These are phyloP conservation scores for Centroberyx gerrardi DNA, from an alignment of 2,797 vertebrate species.

Conservation along the genomic window DNA sequence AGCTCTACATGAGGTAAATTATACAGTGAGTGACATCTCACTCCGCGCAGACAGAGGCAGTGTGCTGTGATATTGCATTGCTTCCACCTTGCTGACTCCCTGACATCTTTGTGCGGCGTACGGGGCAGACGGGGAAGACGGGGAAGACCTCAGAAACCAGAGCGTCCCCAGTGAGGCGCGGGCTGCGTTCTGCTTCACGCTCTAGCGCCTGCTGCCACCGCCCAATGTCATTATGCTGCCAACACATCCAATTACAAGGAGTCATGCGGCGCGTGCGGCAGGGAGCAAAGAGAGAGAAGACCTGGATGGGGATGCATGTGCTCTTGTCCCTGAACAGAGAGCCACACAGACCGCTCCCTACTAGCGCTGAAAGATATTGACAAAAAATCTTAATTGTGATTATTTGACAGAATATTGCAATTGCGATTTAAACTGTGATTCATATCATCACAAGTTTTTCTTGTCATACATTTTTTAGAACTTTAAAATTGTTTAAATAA, in stretches of 20 bases:
- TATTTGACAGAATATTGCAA: too few relatives aligned
- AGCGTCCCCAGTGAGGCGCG: constrained; percentile 51
- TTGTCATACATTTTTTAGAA: too few relatives aligned
- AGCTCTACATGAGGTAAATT: constrained; percentile 72
- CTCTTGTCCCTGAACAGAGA: constrained; percentile 43
- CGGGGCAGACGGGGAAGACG: constrained; percentile 47
- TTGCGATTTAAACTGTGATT: too few relatives aligned
- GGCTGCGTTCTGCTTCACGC: constrained; percentile 73
- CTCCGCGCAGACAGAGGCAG: constrained; percentile 61
- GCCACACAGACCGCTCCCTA: background rate
- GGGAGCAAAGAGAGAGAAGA: constrained; percentile 60
- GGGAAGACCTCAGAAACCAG: constrained; percentile 60
- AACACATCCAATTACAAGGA: constrained; percentile 79
- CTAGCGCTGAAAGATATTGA: too few relatives aligned
- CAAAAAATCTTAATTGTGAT: too few relatives aligned
- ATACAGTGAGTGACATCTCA: constrained; percentile 76
- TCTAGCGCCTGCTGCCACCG: constrained; percentile 70
- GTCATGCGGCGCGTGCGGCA: constrained; percentile 58
- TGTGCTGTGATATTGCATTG: constrained; percentile 73
- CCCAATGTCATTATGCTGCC: constrained; percentile 79
- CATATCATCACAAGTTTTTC: too few relatives aligned
- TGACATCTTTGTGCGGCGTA: constrained; percentile 73
- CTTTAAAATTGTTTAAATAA: too few relatives aligned
- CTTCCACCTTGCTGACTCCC: constrained; percentile 80
- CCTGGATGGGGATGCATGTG: constrained; percentile 41